Percentiles rank a stretch among this genome's conserved stretches.
phyloP scores from a whole-genome alignment of 2,113 vertebrate species.

The Xenus cinereus region DNA sequence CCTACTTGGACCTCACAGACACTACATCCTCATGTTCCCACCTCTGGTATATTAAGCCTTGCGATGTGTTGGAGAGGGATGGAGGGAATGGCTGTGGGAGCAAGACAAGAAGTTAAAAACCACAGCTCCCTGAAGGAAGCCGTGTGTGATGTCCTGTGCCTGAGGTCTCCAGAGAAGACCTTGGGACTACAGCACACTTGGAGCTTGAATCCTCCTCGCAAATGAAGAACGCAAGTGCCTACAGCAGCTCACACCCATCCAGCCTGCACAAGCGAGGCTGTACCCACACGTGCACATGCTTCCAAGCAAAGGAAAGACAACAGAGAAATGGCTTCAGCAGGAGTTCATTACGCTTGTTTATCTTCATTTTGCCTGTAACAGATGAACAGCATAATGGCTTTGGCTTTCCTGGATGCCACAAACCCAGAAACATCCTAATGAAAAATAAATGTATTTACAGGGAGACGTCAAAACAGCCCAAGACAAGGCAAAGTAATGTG shows the following conservation, averaged over 20 bases:
- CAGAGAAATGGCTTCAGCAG: background rate
- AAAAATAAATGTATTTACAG: conserved; percentile 82
- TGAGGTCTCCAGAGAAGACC: background rate
- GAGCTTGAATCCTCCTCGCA: background rate
- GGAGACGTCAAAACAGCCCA: conserved; percentile 70
- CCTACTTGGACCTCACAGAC: background rate
- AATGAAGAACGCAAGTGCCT: background rate
- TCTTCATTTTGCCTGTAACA: conserved; percentile 53
- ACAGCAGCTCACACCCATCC: background rate
- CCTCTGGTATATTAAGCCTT: background rate
- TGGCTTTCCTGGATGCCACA: conserved; percentile 68
- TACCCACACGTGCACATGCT: background rate
- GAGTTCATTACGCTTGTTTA: conserved; percentile 54
- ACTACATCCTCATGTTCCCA: background rate
- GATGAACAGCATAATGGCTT: conserved; percentile 63
- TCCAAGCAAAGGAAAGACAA: background rate
- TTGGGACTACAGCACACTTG: background rate
- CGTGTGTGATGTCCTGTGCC: background rate
- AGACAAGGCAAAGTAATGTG: conserved; percentile 74
- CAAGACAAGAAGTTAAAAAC: background rate
- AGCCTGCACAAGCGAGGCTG: background rate
- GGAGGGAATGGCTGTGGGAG: background rate
- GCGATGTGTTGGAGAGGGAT: background rate
- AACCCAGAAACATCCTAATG: conserved; percentile 73
- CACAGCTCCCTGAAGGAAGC: background rate